phyloP scores from a whole-genome alignment of 2,113 vertebrate genomes.

The Halichoerus grypus region DNA sequence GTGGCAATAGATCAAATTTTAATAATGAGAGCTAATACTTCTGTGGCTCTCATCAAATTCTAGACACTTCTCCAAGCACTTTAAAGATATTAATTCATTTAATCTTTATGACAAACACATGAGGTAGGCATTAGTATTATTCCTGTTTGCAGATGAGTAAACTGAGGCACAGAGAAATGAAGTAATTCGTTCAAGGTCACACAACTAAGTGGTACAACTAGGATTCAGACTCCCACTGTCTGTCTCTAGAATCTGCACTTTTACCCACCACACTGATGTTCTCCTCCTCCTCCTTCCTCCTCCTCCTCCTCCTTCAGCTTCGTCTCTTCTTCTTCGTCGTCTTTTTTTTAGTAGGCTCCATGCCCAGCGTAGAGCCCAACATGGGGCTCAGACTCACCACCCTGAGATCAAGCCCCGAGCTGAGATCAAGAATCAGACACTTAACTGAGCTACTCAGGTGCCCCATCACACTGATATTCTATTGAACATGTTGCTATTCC shows the following conservation, averaged over 20 bases:
- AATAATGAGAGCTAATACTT: neutral
- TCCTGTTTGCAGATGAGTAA: slow-evolving; percentile 22
- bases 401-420: neutral
- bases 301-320: too few species aligned
- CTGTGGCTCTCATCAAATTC: neutral
- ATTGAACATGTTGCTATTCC: neutral
- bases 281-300: neutral
- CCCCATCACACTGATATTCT: neutral
- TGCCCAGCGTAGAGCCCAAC: neutral
- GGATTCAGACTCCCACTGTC: neutral
- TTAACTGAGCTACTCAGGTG: neutral
- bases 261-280: neutral
- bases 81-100: neutral
- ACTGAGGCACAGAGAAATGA: neutral
- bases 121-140: neutral
- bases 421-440: neutral
- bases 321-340: too few species aligned
- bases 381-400: neutral
- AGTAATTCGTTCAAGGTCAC: neutral
- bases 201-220: neutral
- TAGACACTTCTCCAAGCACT: neutral
- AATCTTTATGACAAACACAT: neutral
- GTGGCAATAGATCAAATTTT: neutral
- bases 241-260: neutral
- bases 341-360: too few species aligned